phyloP scores from a whole-genome alignment of 2,797 vertebrate species.

The Phrynocephalus guinanensis region DNA sequence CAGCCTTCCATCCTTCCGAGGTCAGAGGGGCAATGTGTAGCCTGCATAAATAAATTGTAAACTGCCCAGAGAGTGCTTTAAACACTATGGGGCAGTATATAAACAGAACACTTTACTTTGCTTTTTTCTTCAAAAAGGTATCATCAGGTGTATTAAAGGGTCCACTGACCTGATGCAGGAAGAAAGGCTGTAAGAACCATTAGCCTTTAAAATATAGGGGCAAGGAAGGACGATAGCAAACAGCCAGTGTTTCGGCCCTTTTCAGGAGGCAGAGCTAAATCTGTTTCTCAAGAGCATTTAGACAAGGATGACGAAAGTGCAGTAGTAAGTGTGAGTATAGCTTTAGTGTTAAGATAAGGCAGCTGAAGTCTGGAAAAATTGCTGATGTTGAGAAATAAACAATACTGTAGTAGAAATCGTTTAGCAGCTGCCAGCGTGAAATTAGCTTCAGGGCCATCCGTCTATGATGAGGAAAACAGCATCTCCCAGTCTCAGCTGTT shows the following conservation, averaged over 20 bases:
- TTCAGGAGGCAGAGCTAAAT: not conserved
- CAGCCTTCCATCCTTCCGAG: too few species aligned
- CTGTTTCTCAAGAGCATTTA: slow-evolving; percentile 2
- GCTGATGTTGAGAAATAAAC: not conserved
- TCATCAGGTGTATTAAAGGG: not conserved
- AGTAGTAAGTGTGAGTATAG: not conserved
- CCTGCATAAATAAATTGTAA: too few species aligned
- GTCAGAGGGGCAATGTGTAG: too few species aligned
- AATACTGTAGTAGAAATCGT: slow-evolving; percentile 8
- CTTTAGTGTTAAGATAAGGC: not conserved
- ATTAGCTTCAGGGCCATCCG: not conserved
- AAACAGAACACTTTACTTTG: too few species aligned
- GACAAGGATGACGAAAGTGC: not conserved
- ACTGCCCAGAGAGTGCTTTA: too few species aligned
- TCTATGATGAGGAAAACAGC: not conserved
- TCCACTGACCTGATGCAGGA: not conserved
- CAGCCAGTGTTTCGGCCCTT: not conserved
- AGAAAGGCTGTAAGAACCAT: not conserved
- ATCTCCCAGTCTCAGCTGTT: not conserved
- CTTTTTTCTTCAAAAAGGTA: not conserved
- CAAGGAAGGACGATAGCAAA: not conserved
- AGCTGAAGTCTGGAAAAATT: not conserved
- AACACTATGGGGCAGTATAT: too few species aligned
- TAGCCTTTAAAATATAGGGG: not conserved
- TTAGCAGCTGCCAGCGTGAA: slow-evolving; percentile 1